These are phyloP conservation scores for Panthera leo DNA, from an alignment of 2,113 vertebrate genomes.

Conservation along the genomic window DNA sequence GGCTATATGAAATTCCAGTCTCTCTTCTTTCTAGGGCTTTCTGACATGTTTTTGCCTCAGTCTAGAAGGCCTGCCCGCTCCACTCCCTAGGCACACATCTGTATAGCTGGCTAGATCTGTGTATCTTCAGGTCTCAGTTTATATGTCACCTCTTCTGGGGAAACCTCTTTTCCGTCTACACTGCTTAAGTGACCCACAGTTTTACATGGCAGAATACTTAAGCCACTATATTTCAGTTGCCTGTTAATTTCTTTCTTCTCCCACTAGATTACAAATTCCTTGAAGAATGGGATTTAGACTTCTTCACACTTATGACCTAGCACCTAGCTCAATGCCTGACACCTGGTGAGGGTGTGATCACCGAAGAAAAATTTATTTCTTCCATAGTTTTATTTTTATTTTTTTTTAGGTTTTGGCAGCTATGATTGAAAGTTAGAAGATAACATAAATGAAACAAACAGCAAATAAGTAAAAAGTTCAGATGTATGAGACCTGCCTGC, in stretches of 20 bases:
- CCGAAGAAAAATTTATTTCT: not conserved
- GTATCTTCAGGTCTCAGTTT: not conserved
- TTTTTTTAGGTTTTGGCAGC: not conserved
- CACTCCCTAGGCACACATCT: not conserved
- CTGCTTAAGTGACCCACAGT: not conserved
- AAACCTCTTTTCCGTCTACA: not conserved
- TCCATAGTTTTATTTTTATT: not conserved
- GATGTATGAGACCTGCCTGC: not conserved
- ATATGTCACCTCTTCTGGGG: not conserved
- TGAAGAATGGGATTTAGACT: not conserved
- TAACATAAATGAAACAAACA: not conserved
- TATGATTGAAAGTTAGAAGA: not conserved
- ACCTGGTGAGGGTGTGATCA: not conserved
- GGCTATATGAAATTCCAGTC: not conserved
- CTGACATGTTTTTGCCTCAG: not conserved
- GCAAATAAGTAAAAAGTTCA: not conserved
- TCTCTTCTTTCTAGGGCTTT: not conserved
- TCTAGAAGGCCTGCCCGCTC: not conserved
- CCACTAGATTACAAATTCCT: not conserved
- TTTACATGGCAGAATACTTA: not conserved
- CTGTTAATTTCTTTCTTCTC: not conserved
- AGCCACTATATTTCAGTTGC: not conserved
- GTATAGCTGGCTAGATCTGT: not conserved
- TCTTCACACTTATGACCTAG: not conserved
- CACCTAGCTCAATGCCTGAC: not conserved